These are phyloP conservation scores for Pegoplata infirma DNA, from an alignment of 2,888 invertebrate species.

Conservation along the genomic window DNA sequence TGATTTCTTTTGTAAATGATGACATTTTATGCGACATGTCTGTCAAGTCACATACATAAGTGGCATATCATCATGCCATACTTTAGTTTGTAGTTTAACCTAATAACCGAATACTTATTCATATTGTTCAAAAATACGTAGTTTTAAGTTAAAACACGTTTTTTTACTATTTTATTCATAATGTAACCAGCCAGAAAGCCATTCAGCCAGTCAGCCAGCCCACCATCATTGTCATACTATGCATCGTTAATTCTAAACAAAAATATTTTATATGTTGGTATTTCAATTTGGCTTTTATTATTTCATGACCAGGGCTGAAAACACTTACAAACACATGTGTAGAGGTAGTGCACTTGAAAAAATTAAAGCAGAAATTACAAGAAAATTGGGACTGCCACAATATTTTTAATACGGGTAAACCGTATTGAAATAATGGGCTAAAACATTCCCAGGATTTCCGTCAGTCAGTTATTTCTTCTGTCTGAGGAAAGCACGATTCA, in stretches of 20 bases:
- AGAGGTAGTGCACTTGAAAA: too few relatives aligned
- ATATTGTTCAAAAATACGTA: constrained; percentile 8
- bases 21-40: constrained; percentile 42
- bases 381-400: too few relatives aligned
- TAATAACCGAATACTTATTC: constrained; percentile 29
- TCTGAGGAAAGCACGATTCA: too few relatives aligned
- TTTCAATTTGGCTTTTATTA: constrained; percentile 19
- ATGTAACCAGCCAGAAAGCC: too few relatives aligned
- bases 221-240: constrained; percentile 21
- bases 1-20: constrained; percentile 4
- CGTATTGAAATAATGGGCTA: too few relatives aligned
- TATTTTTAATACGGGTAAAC: too few relatives aligned
- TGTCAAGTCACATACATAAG: constrained; percentile 18
- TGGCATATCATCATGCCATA: background rate
- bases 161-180: too few relatives aligned
- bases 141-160: constrained; percentile 46
- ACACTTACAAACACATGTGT: background rate
- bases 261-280: constrained; percentile 6
- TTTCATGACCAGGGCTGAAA: constrained; percentile 12
- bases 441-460: too few relatives aligned
- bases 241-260: constrained; percentile 51
- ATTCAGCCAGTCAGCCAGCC: constrained; percentile 12
- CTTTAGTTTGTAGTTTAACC: constrained; percentile 37
- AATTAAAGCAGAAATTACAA: too few relatives aligned
- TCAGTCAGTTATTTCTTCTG: too few relatives aligned